Base-by-base conservation (phyloP, 2,888 invertebrate genomes). In the Azorinus chamasolen region DNA sequence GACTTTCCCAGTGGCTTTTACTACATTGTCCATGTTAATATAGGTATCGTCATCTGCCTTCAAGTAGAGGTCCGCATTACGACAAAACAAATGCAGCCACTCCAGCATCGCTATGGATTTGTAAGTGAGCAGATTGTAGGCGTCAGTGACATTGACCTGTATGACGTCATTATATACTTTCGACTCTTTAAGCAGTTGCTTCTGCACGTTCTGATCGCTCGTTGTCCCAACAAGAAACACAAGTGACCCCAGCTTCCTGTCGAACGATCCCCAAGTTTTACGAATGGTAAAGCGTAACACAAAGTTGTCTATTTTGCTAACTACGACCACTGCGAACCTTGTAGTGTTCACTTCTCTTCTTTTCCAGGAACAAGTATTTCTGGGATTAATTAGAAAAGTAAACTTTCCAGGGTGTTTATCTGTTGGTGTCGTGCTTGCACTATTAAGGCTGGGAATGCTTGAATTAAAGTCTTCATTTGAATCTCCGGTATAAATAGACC, bases 41-140 rank as follows among this genome's bases (percentile, higher is more conserved):
- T 76, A 86, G 68, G 93, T 91, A 66, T 93, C 93, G 74, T 93
- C 93, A 73, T 93, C 94, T 0, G 93, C 87, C 84, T 94, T 94
- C 16, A 94, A 80, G 10, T 93, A 87, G 79, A 88, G 93, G 53
- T 83, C 83, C 0, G 93, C 91, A 50, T 88, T 76, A 2, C 69
- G 78, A 79, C 94, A 94, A 82, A 88, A 91, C 48, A 83, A 86
- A 10, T 86, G 84, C 0, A 93, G 87, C 94, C 94, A 94, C 72
- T 93, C 91, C 43, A 93, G 71, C 58, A 93, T 92, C 72, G 93
- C 92, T 16, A 93, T 87, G 20, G 93, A 93, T 84, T 94, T 94
- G 59, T 93, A 90, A 0, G 93, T 93, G 25, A 94, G 84, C 84
- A 93, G 93, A 24, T 91, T 83, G 73, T 94, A 94, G 12, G 88